Evolutionary conservation across 2,113 vertebrate species (phyloP).

Genomic region (Channa argus): DNA sequence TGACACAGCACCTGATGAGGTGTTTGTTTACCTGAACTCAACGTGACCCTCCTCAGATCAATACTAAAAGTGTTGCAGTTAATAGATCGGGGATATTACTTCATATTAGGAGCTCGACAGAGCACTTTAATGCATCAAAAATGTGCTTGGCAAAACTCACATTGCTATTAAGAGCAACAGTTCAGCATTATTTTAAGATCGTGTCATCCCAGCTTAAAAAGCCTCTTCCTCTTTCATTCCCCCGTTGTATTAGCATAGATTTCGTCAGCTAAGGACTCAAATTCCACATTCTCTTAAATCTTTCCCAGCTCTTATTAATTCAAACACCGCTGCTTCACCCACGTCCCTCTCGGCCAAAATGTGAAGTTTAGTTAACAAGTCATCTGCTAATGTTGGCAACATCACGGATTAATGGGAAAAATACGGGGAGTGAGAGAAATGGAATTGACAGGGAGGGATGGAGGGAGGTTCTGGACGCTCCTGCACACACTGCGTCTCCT

Average conservation of each 20-base stretch:
- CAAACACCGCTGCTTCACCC: conserved; percentile 62
- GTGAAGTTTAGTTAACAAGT: conserved; percentile 81
- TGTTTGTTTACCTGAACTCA: conserved; percentile 65
- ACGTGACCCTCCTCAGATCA: conserved; percentile 58
- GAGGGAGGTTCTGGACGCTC: conserved; percentile 11
- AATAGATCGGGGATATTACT: conserved; percentile 43
- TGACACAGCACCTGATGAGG: conserved; percentile 25
- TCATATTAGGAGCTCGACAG: conserved; percentile 23
- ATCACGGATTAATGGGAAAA: conserved; percentile 49
- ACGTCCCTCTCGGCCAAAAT: conserved; percentile 67
- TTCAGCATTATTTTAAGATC: conserved; percentile 57
- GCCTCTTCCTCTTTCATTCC: conserved; percentile 49
- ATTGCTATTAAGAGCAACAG: conserved; percentile 48
- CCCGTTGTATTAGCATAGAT: conserved; percentile 69
- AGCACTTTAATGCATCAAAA: conserved; percentile 40
- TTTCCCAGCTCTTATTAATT: conserved; percentile 77
- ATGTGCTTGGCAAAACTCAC: conserved; percentile 41
- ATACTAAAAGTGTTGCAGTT: conserved; percentile 43
- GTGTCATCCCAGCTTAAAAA: conserved; percentile 46
- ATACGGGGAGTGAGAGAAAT: conserved; percentile 33
- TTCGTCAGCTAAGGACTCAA: conserved; percentile 73
- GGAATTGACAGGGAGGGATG: conserved; percentile 23
- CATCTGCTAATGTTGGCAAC: conserved; percentile 71
- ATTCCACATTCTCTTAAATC: conserved; percentile 82
- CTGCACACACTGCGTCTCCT: conserved; percentile 26